phyloP scores from a whole-genome alignment of 2,113 vertebrate genomes.

The Channa argus region DNA sequence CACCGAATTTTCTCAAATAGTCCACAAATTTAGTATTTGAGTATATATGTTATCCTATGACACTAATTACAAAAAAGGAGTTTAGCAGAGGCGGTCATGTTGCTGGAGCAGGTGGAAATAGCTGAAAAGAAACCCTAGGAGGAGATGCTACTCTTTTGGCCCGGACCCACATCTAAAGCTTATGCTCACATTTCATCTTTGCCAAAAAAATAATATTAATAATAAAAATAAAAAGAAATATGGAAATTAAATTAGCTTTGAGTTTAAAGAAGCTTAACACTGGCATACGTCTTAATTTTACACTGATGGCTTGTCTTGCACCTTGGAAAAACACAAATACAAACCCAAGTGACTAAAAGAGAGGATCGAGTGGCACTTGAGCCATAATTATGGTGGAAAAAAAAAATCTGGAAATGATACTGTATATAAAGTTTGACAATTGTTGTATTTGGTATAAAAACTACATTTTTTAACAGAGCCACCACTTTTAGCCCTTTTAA shows the following conservation, averaged over 20 bases:
- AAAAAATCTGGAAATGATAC: conserved; percentile 4
- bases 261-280: conserved; percentile 70
- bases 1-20: conserved; percentile 54
- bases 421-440: conserved; percentile 14
- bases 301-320: conserved; percentile 49
- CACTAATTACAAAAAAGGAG: conserved; percentile 2
- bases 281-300: conserved; percentile 49
- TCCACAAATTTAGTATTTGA: neutral
- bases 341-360: conserved; percentile 40
- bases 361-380: conserved; percentile 46
- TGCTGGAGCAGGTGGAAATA: conserved; percentile 6
- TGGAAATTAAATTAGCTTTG: conserved; percentile 45
- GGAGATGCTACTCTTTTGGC: conserved; percentile 8
- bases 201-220: conserved; percentile 22
- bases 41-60: conserved; percentile 12
- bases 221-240: neutral
- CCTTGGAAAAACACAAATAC: conserved; percentile 19
- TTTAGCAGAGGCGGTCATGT: conserved; percentile 4
- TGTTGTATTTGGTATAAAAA: conserved; percentile 31
- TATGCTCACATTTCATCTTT: conserved; percentile 25
- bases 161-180: conserved; percentile 33
- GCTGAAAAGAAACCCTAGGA: neutral
- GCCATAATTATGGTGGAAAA: conserved; percentile 49
- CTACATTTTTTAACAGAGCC: conserved; percentile 22
- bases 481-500: neutral